phyloP scores from a whole-genome alignment of 2,113 vertebrate species.

The Cyphomyrus discorhynchus region DNA sequence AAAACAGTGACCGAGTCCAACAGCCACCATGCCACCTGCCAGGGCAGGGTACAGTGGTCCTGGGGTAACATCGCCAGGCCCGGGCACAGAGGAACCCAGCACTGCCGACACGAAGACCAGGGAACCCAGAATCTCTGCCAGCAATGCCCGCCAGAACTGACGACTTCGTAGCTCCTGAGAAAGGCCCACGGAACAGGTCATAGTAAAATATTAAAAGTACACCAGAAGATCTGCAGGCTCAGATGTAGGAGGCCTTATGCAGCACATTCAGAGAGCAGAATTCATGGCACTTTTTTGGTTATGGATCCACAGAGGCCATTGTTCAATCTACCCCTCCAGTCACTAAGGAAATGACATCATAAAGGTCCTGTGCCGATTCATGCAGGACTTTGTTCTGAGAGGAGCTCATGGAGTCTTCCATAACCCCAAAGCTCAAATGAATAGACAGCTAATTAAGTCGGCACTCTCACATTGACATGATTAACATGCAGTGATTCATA shows the following conservation, averaged over 20 bases:
- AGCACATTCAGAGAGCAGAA: neutral
- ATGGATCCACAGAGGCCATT: neutral
- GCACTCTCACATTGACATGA: neutral
- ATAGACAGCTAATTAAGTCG: conserved; percentile 11
- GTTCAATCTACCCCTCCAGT: neutral
- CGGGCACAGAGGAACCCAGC: conserved; percentile 62
- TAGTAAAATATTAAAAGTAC: conserved; percentile 11
- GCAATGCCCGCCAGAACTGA: conserved; percentile 61
- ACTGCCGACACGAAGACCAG: conserved; percentile 66
- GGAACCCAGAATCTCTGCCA: conserved; percentile 62
- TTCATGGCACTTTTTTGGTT: neutral
- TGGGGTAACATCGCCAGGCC: conserved; percentile 32
- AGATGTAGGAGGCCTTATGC: neutral
- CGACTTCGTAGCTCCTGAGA: conserved; percentile 58
- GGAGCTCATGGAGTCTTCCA: neutral
- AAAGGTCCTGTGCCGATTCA: neutral
- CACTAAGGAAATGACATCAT: conserved; percentile 19
- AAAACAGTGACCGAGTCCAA: conserved; percentile 59
- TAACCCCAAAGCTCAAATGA: conserved; percentile 6
- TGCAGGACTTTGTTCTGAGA: conserved; percentile 9
- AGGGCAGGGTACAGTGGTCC: conserved; percentile 63
- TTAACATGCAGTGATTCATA: conserved; percentile 7
- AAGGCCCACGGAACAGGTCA: neutral
- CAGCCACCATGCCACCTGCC: conserved; percentile 58
- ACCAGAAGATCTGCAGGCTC: neutral